Conservation (phyloP, 2,888 invertebrate species). For the Deilephila elpenor region DNA sequence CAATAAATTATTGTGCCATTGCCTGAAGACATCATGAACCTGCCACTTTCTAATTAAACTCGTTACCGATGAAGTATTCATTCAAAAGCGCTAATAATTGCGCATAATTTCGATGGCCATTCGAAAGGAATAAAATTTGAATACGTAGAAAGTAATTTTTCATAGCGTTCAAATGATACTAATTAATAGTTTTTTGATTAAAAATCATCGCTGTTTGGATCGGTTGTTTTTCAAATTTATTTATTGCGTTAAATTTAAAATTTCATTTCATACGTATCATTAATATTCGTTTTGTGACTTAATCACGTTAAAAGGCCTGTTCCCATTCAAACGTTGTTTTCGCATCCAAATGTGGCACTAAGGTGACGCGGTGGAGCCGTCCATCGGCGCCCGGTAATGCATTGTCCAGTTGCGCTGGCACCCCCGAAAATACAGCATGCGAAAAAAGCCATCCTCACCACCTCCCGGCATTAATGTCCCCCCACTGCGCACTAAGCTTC, state of each 20-base stretch:
- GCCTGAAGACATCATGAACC: conserved; percentile 26
- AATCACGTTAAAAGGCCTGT: conserved; percentile 19
- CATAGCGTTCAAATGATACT: conserved; percentile 14
- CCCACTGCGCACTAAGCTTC: conserved; percentile 83
- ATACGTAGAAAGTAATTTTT: conserved; percentile 29
- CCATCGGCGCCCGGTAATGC: conserved; percentile 75
- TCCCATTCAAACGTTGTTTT: conserved; percentile 44
- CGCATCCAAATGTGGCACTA: conserved; percentile 69
- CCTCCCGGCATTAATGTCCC: conserved; percentile 82
- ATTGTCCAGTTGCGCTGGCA: conserved; percentile 80
- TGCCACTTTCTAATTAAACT: conserved; percentile 31
- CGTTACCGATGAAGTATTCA: conserved; percentile 22
- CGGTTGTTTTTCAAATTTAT: conserved; percentile 9
- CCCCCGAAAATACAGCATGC: conserved; percentile 83
- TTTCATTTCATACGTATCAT: not conserved
- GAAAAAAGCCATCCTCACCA: conserved; percentile 81
- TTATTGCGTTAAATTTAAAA: conserved; percentile 8
- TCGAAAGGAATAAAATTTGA: conserved; percentile 20
- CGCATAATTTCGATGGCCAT: conserved; percentile 27
- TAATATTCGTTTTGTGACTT: conserved; percentile 22
- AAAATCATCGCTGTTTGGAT: not conserved
- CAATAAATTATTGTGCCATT: conserved; percentile 23
- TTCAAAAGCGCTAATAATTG: conserved; percentile 24
- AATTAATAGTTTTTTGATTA: conserved; percentile 18
- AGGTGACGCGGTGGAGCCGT: conserved; percentile 74